Base-by-base conservation (phyloP, 2,113 vertebrate genomes). In the Clarias batrachus region DNA sequence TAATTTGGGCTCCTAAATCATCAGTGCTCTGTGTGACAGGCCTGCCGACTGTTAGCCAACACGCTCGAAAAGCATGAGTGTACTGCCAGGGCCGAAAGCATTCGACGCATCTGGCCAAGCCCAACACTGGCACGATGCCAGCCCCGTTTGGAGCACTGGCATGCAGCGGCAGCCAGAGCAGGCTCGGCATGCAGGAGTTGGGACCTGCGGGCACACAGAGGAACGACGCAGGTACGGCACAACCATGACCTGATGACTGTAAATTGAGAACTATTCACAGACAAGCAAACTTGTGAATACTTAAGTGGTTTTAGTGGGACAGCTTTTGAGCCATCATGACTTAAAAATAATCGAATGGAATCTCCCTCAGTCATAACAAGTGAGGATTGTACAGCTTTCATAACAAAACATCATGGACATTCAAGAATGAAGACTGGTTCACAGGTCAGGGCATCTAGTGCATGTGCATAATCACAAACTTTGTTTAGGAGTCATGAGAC, bases 51-150 rank as follows among this genome's bases (percentile, higher is more conserved):
- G 88, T 90, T 91, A 94, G 95, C 95, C 95, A 96, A 95, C 91
- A 93, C 91, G 94, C 94, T 94, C 90, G 92, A 57, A 94, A 93
- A 84, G 85, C 92, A 89, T 89, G 86, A 77, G 92, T 94, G 94
- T 95, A 92, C 94, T 94, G 93, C 94, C 94, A 95, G 94, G 66
- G 93, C 92, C 90, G 91, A 93, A 94, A 93, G 94, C 93, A 93
- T 95, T 93, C 94, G 90, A 88, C 90, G 90, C 92, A 91, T 93
- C 91, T n/a, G 81, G 95, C 96, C 96, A 97, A 97, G 95, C 93
- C 95, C 93, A 96, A 95, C 95, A 96, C 91, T 93, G 94, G 93
- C 93, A 91, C 89, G 68, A 90, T 87, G 95, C 94, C 93, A 94
- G 93, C 90, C 91, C 92, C 92, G 92, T 94, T 93, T 92, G 89